These are phyloP conservation scores for Berghia stephanieae DNA, from an alignment of 1,140 invertebrate species.

Conservation along the genomic window DNA sequence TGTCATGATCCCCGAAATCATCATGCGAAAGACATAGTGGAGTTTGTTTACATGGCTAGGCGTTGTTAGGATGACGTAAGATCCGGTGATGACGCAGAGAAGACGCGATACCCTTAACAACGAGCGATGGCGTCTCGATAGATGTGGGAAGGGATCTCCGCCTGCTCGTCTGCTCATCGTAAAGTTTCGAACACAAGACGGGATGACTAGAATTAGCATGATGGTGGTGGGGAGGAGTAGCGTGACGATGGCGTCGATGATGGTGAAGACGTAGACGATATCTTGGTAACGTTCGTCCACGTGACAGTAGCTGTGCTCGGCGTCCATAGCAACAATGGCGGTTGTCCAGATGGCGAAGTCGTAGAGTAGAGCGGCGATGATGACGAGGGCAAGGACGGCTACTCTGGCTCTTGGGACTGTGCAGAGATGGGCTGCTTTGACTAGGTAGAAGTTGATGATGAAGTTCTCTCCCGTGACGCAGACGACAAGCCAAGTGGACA, in stretches of 20 bases:
- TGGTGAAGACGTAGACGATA: slow-evolving; percentile 71
- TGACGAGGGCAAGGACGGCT: slow-evolving; percentile 70
- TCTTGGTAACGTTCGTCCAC: slow-evolving; percentile 8
- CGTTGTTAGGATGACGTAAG: slow-evolving; percentile 80
- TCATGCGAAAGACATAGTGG: slow-evolving; percentile 42
- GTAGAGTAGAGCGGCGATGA: slow-evolving; percentile 71
- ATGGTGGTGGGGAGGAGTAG: slow-evolving; percentile 77
- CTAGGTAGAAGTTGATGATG: slow-evolving; percentile 80
- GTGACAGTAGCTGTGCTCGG: slow-evolving; percentile 38
- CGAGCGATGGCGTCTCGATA: slow-evolving; percentile 68
- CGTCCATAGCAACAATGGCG: slow-evolving; percentile 46
- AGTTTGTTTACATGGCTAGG: slow-evolving; percentile 69
- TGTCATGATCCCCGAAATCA: neutral
- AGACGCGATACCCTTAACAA: slow-evolving; percentile 82
- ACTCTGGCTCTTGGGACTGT: slow-evolving; percentile 78
- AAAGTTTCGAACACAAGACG: slow-evolving; percentile 77
- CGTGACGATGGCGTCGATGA: slow-evolving; percentile 77
- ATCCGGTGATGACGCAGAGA: slow-evolving; percentile 80
- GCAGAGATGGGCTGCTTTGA: slow-evolving; percentile 78
- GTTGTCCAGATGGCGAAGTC: slow-evolving; percentile 73
- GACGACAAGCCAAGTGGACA: slow-evolving; percentile 85
- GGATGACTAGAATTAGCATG: slow-evolving; percentile 77
- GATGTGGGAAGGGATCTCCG: slow-evolving; percentile 46
- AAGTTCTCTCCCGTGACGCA: slow-evolving; percentile 87
- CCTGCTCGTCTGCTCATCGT: slow-evolving; percentile 34